A percentile compares a stretch with the other conserved stretches of the same genome.
Conservation (phyloP, 2,113 vertebrate genomes). For the Seriola quinqueradiata region DNA sequence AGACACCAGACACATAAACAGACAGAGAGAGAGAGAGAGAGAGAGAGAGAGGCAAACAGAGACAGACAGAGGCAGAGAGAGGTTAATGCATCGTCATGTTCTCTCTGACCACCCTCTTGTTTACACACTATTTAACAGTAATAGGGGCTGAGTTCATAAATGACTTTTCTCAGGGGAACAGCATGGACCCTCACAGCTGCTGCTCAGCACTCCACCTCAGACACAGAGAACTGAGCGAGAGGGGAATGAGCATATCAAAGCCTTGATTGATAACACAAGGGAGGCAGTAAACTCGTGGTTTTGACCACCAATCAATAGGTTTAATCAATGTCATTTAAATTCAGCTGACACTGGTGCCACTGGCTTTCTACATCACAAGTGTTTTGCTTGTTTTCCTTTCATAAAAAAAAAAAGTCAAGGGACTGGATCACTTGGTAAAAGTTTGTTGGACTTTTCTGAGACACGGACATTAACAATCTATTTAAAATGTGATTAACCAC, state of each 20-base stretch:
- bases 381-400: not conserved
- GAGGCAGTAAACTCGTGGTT: slow-evolving; percentile 44
- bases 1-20: slow-evolving; percentile 36
- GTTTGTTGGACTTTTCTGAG: not conserved
- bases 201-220: slow-evolving; percentile 37
- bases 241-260: slow-evolving; percentile 44
- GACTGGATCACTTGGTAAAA: slow-evolving; percentile 20
- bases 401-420: not conserved
- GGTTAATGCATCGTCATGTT: slow-evolving; percentile 71
- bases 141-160: slow-evolving; percentile 70
- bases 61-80: slow-evolving; percentile 53
- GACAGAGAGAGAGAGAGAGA: slow-evolving; percentile 14
- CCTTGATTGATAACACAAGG: slow-evolving; percentile 70
- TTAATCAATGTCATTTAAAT: slow-evolving; percentile 74
- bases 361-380: slow-evolving; percentile 9
- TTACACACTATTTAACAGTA: slow-evolving; percentile 78
- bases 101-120: slow-evolving; percentile 63
- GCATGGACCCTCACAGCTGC: slow-evolving; percentile 34
- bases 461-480: not conserved
- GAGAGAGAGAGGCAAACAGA: slow-evolving; percentile 28
- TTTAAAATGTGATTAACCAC: slow-evolving; percentile 21
- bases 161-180: slow-evolving; percentile 57
- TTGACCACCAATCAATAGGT: slow-evolving; percentile 67
- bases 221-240: slow-evolving; percentile 18
- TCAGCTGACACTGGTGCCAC: slow-evolving; percentile 37